A percentile compares a stretch with the other conserved stretches of the same genome.
Conservation (phyloP, 2,888 invertebrate species). For the Ennomos fuscantarius region DNA sequence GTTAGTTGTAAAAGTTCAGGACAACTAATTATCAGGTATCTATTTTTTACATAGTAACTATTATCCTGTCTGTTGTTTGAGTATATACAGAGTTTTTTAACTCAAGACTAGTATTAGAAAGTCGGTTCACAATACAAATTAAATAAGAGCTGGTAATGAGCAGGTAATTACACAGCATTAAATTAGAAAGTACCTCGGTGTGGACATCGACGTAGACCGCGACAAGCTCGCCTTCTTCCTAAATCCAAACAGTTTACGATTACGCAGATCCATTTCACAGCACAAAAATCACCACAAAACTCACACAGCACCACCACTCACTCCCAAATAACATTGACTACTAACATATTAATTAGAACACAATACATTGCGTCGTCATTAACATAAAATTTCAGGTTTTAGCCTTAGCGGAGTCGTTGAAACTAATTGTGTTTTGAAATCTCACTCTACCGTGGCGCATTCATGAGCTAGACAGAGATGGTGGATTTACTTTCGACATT, state of each 20-base stretch:
- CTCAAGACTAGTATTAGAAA: too few species aligned
- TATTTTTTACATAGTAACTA: too few species aligned
- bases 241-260: constrained; percentile 65
- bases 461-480: constrained; percentile 57
- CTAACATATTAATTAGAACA: constrained; percentile 77
- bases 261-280: constrained; percentile 72
- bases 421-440: constrained; percentile 68
- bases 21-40: too few species aligned
- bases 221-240: constrained; percentile 64
- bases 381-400: constrained; percentile 82
- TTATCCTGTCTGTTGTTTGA: too few species aligned
- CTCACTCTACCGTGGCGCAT: constrained; percentile 56
- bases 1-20: too few species aligned
- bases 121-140: too few species aligned
- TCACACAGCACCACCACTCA: constrained; percentile 71
- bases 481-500: constrained; percentile 59
- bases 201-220: constrained; percentile 70
- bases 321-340: constrained; percentile 64
- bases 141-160: too few species aligned
- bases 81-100: too few species aligned
- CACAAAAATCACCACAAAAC: constrained; percentile 43
- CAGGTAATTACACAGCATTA: too few species aligned
- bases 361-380: constrained; percentile 75
- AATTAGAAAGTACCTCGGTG: constrained; percentile 65
- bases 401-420: constrained; percentile 74